These are phyloP conservation scores for Hycleus cichorii DNA, from an alignment of 1,140 invertebrate species.

Conservation along the genomic window DNA sequence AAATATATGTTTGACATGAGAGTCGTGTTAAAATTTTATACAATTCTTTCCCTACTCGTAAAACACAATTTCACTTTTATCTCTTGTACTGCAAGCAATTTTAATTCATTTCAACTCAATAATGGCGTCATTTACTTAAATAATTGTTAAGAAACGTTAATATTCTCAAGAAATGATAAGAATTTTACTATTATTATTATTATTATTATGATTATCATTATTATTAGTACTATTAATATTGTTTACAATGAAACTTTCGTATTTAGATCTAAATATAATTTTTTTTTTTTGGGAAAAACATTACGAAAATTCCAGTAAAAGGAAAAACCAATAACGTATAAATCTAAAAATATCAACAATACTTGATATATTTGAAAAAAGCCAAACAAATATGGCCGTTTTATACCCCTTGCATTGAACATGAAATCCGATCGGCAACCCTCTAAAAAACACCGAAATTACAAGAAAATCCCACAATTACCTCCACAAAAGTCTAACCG, in stretches of 20 bases:
- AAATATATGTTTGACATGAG: no score
- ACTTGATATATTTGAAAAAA: not conserved
- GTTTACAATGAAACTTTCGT: no score
- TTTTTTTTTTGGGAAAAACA: not conserved
- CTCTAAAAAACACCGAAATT: not conserved
- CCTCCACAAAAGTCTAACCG: not conserved
- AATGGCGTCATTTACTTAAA: not conserved
- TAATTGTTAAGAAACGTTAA: not conserved
- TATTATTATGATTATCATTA: not conserved
- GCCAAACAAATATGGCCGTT: slow-evolving; percentile 10
- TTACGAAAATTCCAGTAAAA: no score
- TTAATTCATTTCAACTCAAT: not conserved
- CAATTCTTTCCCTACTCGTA: no score
- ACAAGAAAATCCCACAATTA: not conserved
- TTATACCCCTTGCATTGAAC: not conserved
- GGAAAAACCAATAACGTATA: no score
- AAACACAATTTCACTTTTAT: no score
- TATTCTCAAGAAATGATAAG: not conserved
- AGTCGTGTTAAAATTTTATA: no score
- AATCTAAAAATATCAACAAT: not conserved
- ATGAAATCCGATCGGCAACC: not conserved
- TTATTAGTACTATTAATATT: not conserved
- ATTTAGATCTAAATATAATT: no score
- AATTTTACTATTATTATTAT: not conserved
- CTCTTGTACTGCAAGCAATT: not conserved